A percentile compares a stretch with the other conserved stretches of the same genome.
These are phyloP conservation scores for Ophioninae sp. DNA, from an alignment of 2,888 invertebrate species.

Conservation along the genomic window DNA sequence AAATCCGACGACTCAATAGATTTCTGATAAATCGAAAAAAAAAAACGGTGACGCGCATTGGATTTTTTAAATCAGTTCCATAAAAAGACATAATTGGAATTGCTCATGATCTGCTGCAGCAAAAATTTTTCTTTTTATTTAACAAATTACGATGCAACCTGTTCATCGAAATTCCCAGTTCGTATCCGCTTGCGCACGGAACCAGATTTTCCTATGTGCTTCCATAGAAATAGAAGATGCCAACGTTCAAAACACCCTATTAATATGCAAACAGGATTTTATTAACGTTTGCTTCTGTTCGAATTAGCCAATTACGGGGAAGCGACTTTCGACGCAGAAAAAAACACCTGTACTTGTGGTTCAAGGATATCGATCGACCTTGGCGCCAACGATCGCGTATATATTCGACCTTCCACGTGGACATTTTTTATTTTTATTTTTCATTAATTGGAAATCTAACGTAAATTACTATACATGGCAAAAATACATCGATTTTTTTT, in stretches of 20 bases:
- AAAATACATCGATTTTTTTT: no score
- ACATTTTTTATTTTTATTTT: no score
- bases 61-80: conserved; percentile 17
- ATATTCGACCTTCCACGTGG: no score
- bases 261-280: conserved; percentile 64
- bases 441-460: no score
- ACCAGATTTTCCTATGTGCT: background rate
- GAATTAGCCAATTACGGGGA: conserved; percentile 51
- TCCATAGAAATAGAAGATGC: conserved; percentile 20
- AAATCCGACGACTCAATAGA: conserved; percentile 6
- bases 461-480: no score
- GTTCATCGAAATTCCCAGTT: conserved; percentile 8
- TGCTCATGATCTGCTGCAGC: background rate
- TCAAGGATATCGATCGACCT: conserved; percentile 42
- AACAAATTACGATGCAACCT: background rate
- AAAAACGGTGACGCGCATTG: background rate
- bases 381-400: conserved; percentile 64
- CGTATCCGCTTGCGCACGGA: background rate
- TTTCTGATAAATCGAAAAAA: background rate
- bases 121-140: background rate
- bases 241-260: conserved; percentile 48
- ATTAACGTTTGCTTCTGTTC: conserved; percentile 55
- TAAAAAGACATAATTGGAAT: conserved; percentile 26
- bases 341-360: conserved; percentile 25
- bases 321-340: conserved; percentile 9